Evolutionary conservation across 2,888 invertebrate species (phyloP), one percentile per base, ranked within the genome.

Genomic region (Metellina segmentata): DNA sequence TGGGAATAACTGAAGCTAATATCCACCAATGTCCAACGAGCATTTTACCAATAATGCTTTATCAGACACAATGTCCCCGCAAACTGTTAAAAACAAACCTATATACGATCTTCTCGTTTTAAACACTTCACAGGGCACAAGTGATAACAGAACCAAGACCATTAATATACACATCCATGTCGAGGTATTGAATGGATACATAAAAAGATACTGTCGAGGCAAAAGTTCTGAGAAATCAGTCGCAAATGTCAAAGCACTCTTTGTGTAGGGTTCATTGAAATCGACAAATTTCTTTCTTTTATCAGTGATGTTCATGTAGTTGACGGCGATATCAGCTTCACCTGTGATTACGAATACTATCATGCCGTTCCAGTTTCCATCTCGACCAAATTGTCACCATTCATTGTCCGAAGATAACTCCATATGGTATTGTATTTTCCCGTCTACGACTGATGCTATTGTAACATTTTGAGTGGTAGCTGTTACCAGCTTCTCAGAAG

Each of bases 301-400:
- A 6, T 53, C 53, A 0, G 53, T 79, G 0, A 79, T 20, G 11
- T 16, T 61, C 79, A 79, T 34, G 9, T 13, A 53, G 13, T 9
- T 20, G n/a, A 79, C 13, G 9, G 79, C 20, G 9, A 79, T 79
- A 13, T 79, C 61, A 7, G 79, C 79, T 11, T 20, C 53, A 13
- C 19, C 53, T 53, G 20, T 79, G 0, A 53, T 52, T 9, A 79
- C 20, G 20, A 20, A 19, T 9, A 53, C 79, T 6, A 79, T 20
- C 52, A 53, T 53, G 2, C 79, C 53, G 7, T 53, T 53, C 79
- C 79, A 79, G 61, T 79, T 79, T 9, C 79, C 79, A 13, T 79
- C 79, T 11, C 11, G 9, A 13, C 13, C 0, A 20, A 20, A 16
- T 13, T 52, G 53, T 2, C 79, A 53, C 79, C 79, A 79, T 20